phyloP scores from a whole-genome alignment of 2,888 invertebrate species.

The Eilema griseolum region DNA sequence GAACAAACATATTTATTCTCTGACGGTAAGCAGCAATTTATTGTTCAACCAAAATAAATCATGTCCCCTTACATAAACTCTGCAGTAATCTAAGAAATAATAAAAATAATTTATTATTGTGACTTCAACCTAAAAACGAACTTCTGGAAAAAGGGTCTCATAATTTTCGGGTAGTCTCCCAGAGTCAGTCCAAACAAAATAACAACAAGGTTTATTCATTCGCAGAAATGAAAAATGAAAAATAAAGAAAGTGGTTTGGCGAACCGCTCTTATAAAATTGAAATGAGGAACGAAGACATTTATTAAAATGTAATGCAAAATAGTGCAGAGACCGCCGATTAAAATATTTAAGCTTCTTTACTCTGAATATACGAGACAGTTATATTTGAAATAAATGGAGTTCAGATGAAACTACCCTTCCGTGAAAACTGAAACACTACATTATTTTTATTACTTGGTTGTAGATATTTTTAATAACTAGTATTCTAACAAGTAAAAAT shows the following conservation, averaged over 20 bases:
- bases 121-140: background rate
- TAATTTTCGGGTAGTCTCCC: background rate
- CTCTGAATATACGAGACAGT: background rate
- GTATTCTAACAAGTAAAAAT: background rate
- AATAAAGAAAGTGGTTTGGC: no score
- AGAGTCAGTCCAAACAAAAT: background rate
- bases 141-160: background rate
- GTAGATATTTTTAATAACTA: background rate
- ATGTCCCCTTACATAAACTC: background rate
- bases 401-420: background rate
- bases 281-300: background rate
- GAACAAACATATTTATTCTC: background rate
- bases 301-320: slow-evolving; percentile 8
- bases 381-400: background rate
- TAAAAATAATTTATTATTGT: slow-evolving; percentile 3
- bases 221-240: background rate
- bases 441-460: background rate
- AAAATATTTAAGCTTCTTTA: slow-evolving; percentile 2
- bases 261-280: background rate
- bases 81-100: slow-evolving; percentile 1
- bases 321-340: background rate
- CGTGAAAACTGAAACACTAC: background rate
- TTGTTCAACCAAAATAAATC: background rate
- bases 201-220: background rate
- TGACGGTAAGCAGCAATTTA: background rate